A percentile compares a stretch with the other conserved stretches of the same genome.
phyloP scores from a whole-genome alignment of 2,797 vertebrate species.

The Coracias cyanogaster region DNA sequence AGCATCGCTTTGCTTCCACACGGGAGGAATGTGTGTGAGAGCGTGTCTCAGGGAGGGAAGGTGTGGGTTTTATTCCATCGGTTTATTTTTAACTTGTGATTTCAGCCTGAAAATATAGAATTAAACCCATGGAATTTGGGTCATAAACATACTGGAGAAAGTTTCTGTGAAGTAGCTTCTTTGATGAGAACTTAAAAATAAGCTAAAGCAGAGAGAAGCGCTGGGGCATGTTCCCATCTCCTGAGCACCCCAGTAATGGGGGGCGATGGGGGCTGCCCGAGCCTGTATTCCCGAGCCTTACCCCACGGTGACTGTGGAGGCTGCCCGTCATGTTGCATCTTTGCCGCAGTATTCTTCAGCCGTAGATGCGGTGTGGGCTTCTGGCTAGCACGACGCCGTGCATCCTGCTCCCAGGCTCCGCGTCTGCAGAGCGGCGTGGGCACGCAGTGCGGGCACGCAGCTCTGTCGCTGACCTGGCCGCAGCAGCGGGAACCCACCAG shows the following conservation, averaged over 20 bases:
- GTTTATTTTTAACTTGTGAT: neutral
- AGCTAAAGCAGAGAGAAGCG: neutral
- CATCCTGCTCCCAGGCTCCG: neutral
- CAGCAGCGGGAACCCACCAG: neutral
- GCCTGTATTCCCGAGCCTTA: accelerated
- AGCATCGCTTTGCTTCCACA: neutral
- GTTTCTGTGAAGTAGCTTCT: neutral
- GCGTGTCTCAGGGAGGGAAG: neutral
- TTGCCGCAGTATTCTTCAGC: neutral
- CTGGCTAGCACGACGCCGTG: accelerated
- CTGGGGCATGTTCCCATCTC: neutral
- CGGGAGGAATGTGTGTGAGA: neutral
- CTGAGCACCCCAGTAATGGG: neutral
- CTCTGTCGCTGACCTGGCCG: neutral
- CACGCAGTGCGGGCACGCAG: neutral
- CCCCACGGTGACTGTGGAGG: accelerated
- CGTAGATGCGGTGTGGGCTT: neutral
- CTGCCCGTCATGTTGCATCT: accelerated
- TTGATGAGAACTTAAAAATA: neutral
- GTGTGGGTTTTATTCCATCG: neutral
- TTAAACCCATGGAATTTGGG: neutral
- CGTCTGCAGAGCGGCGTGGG: neutral
- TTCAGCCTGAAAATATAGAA: neutral
- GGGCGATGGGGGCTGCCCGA: neutral
- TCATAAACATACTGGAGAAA: neutral